phyloP scores from a whole-genome alignment of 64 coral and sea anemone genomes.

The Montipora efflorescens region DNA sequence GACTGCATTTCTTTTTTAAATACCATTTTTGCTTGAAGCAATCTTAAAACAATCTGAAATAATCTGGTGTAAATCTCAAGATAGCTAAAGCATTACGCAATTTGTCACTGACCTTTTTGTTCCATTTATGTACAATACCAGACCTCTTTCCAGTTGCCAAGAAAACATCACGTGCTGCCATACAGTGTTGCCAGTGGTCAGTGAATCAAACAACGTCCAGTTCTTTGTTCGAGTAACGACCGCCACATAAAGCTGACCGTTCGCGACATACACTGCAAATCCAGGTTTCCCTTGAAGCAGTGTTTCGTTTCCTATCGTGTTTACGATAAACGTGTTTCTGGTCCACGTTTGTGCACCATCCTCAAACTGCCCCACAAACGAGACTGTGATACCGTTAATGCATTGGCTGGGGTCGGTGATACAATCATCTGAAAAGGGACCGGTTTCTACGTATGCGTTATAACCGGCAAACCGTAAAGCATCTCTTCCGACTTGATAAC shows the following conservation, averaged over 20 bases:
- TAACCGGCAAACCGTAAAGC: slow-evolving; percentile 45
- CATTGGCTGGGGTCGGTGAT: slow-evolving; percentile 59
- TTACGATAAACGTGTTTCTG: slow-evolving; percentile 67
- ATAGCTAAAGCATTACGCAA: background rate
- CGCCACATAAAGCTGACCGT: slow-evolving; percentile 33
- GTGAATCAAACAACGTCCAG: slow-evolving; percentile 43
- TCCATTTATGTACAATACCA: slow-evolving; percentile 69
- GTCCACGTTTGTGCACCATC: slow-evolving; percentile 48
- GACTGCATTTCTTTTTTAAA: too few species aligned
- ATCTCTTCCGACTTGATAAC: slow-evolving; percentile 43
- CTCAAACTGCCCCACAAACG: slow-evolving; percentile 71
- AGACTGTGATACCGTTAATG: slow-evolving; percentile 63
- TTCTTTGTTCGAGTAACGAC: slow-evolving; percentile 35
- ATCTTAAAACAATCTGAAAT: too few species aligned
- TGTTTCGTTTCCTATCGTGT: slow-evolving; percentile 47
- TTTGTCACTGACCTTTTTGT: slow-evolving; percentile 36
- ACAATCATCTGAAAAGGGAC: slow-evolving; percentile 39
- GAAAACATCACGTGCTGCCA: slow-evolving; percentile 88
- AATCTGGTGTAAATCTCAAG: too few species aligned
- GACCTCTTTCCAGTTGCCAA: slow-evolving; percentile 62
- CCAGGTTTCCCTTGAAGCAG: slow-evolving; percentile 45
- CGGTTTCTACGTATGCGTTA: slow-evolving; percentile 52
- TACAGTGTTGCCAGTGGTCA: slow-evolving; percentile 18
- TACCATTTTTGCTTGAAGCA: too few species aligned
- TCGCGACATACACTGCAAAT: slow-evolving; percentile 75